Evolutionary conservation across 2,797 vertebrate genomes (phyloP).

Genomic region (Todus mexicanus): DNA sequence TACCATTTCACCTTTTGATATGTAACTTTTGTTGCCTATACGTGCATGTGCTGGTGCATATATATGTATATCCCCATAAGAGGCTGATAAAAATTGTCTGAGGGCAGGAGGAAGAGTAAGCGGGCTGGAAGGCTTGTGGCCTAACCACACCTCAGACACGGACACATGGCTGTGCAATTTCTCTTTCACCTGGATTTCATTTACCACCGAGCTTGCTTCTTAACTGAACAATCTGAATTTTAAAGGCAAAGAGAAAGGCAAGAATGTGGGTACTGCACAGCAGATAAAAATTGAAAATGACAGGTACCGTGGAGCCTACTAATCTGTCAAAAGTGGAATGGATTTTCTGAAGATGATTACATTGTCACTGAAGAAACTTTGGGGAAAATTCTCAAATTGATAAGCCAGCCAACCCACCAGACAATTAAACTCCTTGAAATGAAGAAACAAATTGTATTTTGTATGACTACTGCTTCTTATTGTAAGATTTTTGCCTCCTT

Average conservation of each 20-base stretch:
- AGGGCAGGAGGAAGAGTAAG: background rate
- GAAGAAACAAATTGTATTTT: background rate
- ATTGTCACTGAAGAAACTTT: background rate
- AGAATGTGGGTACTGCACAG: background rate
- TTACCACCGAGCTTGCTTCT: background rate
- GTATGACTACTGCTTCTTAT: background rate
- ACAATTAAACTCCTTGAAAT: background rate
- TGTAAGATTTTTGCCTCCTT: background rate
- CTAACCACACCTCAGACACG: background rate
- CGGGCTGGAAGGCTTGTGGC: background rate
- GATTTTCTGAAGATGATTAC: background rate
- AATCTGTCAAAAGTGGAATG: background rate
- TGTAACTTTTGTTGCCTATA: background rate
- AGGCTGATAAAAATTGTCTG: background rate
- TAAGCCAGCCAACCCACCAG: background rate
- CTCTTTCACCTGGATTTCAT: background rate
- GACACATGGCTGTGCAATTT: accelerated
- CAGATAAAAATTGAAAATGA: background rate
- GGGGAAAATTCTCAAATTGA: background rate
- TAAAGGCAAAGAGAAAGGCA: background rate
- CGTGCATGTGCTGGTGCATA: accelerated
- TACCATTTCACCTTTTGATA: background rate
- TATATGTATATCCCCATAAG: too few species aligned
- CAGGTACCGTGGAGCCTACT: background rate
- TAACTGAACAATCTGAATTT: background rate